Base-by-base conservation (phyloP, 1,140 invertebrate genomes). In the Pissodes strobi region DNA sequence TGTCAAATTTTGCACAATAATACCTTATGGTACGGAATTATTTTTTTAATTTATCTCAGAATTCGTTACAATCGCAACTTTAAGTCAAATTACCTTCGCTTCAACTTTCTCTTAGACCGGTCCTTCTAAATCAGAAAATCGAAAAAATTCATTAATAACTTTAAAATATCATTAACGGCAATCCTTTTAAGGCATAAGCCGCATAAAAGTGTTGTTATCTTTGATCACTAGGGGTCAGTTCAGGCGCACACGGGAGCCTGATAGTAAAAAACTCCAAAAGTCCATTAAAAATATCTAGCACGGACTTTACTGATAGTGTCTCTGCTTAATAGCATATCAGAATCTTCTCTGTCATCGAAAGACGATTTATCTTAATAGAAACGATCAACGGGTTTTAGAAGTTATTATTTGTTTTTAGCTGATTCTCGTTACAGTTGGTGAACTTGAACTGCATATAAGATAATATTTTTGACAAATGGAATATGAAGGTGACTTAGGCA, bases 211-310 rank as follows among this genome's bases (percentile, higher is more conserved):
- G 13, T 49, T 22, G 5, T 53, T 37, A 37, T 53, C 51, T 15
- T 15, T 13, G 23, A 53, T 37, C 15, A 9, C 19, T 23, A 53
- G 30, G 27, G 51, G 51, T 38, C 51, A 53, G 30, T 17, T 9
- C 15, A 51, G 21, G 48, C 48, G 23, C 17, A 18, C 17, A 19
- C 27, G 30, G 51, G 30, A 21, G 51, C 23, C 27, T 19, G 51
- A 53, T 53, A 53, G 51, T 17, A 18, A 38, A 53, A 53, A 53
- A 53, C 51, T 37, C 17, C 17, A 38, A 53, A 53, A 53, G 30
- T 53, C 51, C 51, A 53, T 53, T 53, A 53, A 53, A 53, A 19
- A 38, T 38, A 53, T 53, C 51, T 53, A 53, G 51, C 51, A 38
- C 51, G 15, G 13, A 19, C 18, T 38, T 19, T 53, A 18, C 17